These are phyloP conservation scores for Philereme transversata DNA, from an alignment of 2,888 invertebrate genomes.

Conservation along the genomic window DNA sequence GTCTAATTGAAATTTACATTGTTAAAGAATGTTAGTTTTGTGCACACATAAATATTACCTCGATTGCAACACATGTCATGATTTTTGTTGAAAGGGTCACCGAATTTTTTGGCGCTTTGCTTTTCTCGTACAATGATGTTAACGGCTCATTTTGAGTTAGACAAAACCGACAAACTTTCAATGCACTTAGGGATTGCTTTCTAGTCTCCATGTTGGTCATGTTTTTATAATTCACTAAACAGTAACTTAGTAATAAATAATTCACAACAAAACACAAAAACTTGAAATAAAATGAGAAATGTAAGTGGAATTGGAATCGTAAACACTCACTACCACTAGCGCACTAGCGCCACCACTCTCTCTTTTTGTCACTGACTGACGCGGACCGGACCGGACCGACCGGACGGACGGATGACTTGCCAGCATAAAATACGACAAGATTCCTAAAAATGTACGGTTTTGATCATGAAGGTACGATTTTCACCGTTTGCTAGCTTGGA, in stretches of 20 bases:
- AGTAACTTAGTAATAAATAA: slow-evolving; percentile 34
- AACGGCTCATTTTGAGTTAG: slow-evolving; percentile 86
- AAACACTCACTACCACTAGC: no score
- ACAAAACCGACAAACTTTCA: slow-evolving; percentile 90
- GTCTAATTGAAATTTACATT: background rate
- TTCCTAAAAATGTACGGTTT: no score
- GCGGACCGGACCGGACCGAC: background rate
- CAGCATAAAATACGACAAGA: no score
- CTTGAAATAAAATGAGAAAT: slow-evolving; percentile 38
- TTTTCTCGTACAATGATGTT: slow-evolving; percentile 86
- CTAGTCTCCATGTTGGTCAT: slow-evolving; percentile 83
- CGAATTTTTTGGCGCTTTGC: slow-evolving; percentile 81
- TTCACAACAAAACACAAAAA: slow-evolving; percentile 24
- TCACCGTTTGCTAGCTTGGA: no score
- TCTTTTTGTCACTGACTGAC: background rate
- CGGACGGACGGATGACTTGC: no score
- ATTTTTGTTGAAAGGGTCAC: slow-evolving; percentile 89
- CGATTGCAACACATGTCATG: slow-evolving; percentile 90
- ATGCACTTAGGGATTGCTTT: slow-evolving; percentile 83
- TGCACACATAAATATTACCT: slow-evolving; percentile 79
- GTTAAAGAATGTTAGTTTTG: background rate
- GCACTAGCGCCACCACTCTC: slow-evolving; percentile 55
- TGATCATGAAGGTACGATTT: no score
- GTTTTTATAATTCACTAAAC: slow-evolving; percentile 22
- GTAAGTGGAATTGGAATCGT: background rate